Evolutionary conservation across 2,113 vertebrate species (phyloP).

Genomic region (Eudyptes chrysolophus): DNA sequence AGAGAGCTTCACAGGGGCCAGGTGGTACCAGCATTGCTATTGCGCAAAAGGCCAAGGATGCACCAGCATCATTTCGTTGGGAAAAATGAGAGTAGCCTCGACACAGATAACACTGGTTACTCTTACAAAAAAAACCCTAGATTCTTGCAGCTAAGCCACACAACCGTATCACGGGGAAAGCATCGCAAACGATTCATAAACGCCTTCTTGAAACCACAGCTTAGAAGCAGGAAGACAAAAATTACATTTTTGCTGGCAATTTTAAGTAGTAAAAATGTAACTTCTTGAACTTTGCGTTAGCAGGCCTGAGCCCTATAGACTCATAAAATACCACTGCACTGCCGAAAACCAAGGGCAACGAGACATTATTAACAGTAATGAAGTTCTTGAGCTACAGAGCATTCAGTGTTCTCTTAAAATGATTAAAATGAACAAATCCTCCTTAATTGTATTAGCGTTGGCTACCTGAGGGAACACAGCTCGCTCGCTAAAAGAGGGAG

Average conservation of each 20-base stretch:
- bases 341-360: neutral
- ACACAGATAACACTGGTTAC: too few species aligned
- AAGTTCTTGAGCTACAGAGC: neutral
- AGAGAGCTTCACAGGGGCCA: neutral
- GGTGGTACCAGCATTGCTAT: neutral
- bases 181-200: neutral
- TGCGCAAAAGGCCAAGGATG: neutral
- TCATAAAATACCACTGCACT: neutral
- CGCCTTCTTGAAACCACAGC: neutral
- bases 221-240: neutral
- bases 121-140: neutral
- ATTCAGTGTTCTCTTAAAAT: neutral
- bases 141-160: neutral
- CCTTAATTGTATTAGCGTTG: neutral
- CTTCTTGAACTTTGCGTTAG: neutral
- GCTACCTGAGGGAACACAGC: neutral
- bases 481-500: neutral
- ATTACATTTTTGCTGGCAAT: neutral
- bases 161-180: neutral
- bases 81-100: neutral
- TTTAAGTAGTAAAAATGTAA: neutral
- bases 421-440: neutral
- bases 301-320: neutral
- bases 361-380: neutral
- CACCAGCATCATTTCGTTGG: fast-evolving